Percentiles rank a stretch among this genome's conserved stretches.
Conservation (phyloP, 2,797 vertebrate species). For the Sebastes melanostomus region DNA sequence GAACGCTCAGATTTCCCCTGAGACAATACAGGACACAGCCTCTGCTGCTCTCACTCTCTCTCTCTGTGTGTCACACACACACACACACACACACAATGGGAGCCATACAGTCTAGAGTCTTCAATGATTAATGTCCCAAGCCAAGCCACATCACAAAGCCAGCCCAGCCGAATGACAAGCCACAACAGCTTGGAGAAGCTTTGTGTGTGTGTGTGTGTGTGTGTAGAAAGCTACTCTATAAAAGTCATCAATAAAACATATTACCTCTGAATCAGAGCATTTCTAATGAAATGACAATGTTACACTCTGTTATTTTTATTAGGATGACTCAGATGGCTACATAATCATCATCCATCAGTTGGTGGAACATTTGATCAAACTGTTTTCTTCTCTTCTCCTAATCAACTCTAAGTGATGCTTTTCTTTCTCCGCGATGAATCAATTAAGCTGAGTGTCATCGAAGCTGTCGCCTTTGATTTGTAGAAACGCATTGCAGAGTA, state of each 20-base stretch:
- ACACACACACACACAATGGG: conserved; percentile 38
- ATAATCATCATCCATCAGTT: conserved; percentile 4
- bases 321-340: neutral
- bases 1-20: conserved; percentile 59
- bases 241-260: conserved; percentile 34
- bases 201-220: conserved; percentile 9
- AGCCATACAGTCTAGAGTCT: conserved; percentile 63
- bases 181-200: conserved; percentile 55
- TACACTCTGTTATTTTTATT: neutral
- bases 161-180: conserved; percentile 60
- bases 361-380: conserved; percentile 2
- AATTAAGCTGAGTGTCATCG: conserved; percentile 1
- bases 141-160: conserved; percentile 76
- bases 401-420: neutral
- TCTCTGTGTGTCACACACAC: conserved; percentile 5
- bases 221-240: neutral
- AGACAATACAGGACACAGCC: conserved; percentile 34
- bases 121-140: conserved; percentile 83
- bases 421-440: neutral
- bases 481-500: neutral
- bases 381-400: neutral
- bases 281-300: conserved; percentile 5
- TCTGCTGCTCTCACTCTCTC: neutral
- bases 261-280: conserved; percentile 31
- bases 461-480: neutral